Evolutionary conservation across 2,797 vertebrate species (phyloP).

Genomic region (Manis crassicaudata): DNA sequence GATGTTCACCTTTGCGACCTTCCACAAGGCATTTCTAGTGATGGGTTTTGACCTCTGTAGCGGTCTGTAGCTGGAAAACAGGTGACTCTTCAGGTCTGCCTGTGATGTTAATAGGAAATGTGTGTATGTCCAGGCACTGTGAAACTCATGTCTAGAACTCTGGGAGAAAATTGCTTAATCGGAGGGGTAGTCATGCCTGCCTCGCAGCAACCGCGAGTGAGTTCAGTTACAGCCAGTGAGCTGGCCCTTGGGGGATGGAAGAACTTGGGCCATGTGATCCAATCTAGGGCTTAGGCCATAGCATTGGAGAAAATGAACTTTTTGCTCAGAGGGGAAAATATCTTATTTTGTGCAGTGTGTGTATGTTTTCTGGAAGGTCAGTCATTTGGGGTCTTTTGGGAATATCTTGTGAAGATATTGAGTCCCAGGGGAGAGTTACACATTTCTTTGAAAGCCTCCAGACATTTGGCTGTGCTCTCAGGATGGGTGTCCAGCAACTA

Average conservation of each 20-base stretch:
- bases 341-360: background rate
- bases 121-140: background rate
- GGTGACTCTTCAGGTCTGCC: background rate
- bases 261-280: background rate
- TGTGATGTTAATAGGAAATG: background rate
- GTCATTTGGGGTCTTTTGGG: background rate
- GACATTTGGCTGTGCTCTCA: constrained; percentile 75
- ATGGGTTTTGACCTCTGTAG: background rate
- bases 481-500: constrained; percentile 47
- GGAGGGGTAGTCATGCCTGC: background rate
- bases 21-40: background rate
- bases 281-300: background rate
- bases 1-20: background rate
- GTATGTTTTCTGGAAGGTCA: background rate
- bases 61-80: background rate
- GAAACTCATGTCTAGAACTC: background rate
- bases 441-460: constrained; percentile 68
- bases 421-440: background rate
- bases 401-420: constrained; percentile 3
- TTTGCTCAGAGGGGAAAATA: background rate
- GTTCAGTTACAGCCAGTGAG: background rate
- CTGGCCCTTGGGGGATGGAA: background rate
- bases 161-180: background rate
- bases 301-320: background rate
- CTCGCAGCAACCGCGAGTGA: background rate